Evolutionary conservation across 1,140 invertebrate genomes (phyloP).

Genomic region (Oreohelix idahoensis): DNA sequence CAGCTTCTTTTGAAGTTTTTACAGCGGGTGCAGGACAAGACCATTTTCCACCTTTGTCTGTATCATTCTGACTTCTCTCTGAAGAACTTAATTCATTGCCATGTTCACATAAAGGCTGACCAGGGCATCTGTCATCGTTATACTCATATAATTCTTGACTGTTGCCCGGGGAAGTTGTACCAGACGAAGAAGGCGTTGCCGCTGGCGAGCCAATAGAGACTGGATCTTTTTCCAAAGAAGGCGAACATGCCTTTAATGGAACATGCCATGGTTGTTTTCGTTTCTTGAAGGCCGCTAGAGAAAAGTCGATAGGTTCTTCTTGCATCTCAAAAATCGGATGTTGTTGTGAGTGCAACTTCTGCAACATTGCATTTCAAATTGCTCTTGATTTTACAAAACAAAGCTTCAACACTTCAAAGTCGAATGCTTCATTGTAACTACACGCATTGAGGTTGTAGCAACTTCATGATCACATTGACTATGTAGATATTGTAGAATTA

Average conservation of each 20-base stretch:
- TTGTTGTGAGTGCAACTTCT: neutral
- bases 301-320: neutral
- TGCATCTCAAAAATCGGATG: neutral
- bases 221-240: neutral
- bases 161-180: neutral
- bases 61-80: neutral
- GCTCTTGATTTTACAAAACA: no score
- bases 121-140: neutral
- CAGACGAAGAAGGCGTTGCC: neutral
- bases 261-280: neutral
- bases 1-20: neutral
- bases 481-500: no score
- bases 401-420: no score
- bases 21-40: neutral
- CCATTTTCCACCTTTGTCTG: neutral
- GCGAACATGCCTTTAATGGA: neutral
- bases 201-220: neutral
- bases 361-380: neutral
- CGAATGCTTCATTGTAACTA: no score
- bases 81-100: neutral
- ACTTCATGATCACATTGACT: no score
- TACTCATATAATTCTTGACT: neutral
- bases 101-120: neutral
- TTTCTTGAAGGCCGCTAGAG: neutral
- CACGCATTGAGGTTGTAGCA: no score